Conservation (phyloP, 2,888 invertebrate genomes). For the Pristionchus mayeri region DNA sequence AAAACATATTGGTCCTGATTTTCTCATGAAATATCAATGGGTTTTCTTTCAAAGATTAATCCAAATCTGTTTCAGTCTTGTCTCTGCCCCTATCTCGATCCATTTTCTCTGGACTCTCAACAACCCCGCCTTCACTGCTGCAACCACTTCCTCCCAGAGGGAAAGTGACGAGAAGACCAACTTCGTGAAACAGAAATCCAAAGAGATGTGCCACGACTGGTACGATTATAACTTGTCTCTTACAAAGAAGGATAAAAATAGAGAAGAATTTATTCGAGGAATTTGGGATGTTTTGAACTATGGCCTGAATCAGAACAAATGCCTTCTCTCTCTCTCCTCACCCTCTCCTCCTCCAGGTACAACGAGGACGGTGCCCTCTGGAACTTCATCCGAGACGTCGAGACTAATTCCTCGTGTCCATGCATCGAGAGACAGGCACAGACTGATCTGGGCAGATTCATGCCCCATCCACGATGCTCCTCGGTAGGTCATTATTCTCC, state of each 20-base stretch:
- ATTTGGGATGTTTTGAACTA: background rate
- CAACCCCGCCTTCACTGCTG: slow-evolving; percentile 66
- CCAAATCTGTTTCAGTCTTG: slow-evolving; percentile 64
- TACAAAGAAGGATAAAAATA: background rate
- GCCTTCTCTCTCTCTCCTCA: background rate
- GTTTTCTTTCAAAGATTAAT: background rate
- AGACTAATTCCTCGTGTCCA: slow-evolving; percentile 80
- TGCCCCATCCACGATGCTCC: slow-evolving; percentile 81
- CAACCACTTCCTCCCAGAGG: slow-evolving; percentile 56
- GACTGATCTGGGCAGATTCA: slow-evolving; percentile 91
- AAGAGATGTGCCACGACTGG: slow-evolving; percentile 75
- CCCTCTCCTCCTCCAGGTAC: slow-evolving; percentile 52
- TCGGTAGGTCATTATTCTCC: slow-evolving; percentile 54
- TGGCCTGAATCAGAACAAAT: too few species aligned
- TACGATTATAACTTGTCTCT: slow-evolving; percentile 53
- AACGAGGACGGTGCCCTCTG: slow-evolving; percentile 72
- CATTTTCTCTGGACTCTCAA: slow-evolving; percentile 75
- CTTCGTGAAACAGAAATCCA: slow-evolving; percentile 65
- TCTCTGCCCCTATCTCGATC: slow-evolving; percentile 73
- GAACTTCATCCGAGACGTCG: slow-evolving; percentile 75
- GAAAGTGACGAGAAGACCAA: slow-evolving; percentile 63
- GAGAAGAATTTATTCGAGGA: background rate
- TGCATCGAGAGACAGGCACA: slow-evolving; percentile 92
- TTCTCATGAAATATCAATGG: background rate
- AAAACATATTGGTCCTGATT: background rate